Base-by-base conservation (phyloP, 2,888 invertebrate genomes). In the Agriopis leucophaearia region DNA sequence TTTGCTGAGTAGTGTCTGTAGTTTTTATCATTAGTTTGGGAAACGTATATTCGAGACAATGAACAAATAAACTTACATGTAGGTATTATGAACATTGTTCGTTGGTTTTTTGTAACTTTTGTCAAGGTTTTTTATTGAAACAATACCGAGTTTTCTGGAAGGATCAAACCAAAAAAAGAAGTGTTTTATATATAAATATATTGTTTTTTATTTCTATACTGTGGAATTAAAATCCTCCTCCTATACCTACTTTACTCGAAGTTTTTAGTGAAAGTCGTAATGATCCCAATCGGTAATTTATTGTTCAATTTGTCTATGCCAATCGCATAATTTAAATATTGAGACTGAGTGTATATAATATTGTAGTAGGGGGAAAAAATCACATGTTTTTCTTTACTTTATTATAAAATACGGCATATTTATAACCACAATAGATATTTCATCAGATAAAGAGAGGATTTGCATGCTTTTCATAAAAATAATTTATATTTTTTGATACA, bases 1-100 rank as follows among this genome's bases (percentile, higher is more conserved):
- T 67, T 67, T 67, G 62, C 63, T 63, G 61, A 51, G 57, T 61
- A 35, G 18, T 44, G 42, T 54, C 47, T 58, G 51, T 63, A 56
- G 18, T 62, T 52, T 51, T 66, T 66, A 16, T 51, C 35, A 55
- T 65, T 60, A 65, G 54, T 48, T 48, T 38, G 12, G 56, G 42
- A 16, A 36, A n/a, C 13, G 55, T 42, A 42, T 51, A 35, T 48
- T 44, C 27, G 35, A 44, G 54, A 51, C 52, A 64, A 54, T n/a
- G 47, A 40, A 38, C 18, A 13, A 40, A 40, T 54, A 40, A 55
- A 54, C 45, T 8, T 45, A 38, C 13, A 38, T 27, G 48, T 42
- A 42, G 42, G 44, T 44, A 55, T 42, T 42, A 27, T 55, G 42
- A 13, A 42, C 1, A 55, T 44, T 13, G 54, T 40, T 42, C 5